These are phyloP conservation scores for Lacerta viridis DNA, from an alignment of 2,797 vertebrate genomes.

Conservation along the genomic window DNA sequence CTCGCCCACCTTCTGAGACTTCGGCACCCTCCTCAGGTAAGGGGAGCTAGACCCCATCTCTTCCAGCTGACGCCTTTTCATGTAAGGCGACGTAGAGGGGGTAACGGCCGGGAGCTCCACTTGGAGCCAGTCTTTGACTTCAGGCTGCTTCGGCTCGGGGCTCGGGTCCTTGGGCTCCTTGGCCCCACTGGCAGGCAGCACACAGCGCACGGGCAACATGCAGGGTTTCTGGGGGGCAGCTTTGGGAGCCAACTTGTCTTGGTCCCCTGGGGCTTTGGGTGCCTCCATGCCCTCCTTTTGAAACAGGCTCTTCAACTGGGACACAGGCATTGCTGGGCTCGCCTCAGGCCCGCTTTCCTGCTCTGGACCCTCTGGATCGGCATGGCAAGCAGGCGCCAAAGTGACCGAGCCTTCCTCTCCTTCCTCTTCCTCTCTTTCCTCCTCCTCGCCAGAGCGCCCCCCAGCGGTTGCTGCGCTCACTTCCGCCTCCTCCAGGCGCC, in stretches of 20 bases:
- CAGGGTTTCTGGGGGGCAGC: conserved; percentile 80
- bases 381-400: neutral
- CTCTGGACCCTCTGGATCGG: neutral
- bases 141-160: conserved; percentile 69
- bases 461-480: neutral
- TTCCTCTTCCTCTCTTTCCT: neutral
- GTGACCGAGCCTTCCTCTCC: neutral
- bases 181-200: conserved; percentile 38
- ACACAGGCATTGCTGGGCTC: conserved; percentile 21
- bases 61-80: conserved; percentile 65
- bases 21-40: conserved; percentile 73
- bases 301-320: conserved; percentile 61
- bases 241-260: neutral
- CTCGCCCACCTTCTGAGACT: conserved; percentile 76
- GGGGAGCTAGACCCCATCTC: conserved; percentile 76
- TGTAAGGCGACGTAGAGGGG: conserved; percentile 26
- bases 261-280: neutral
- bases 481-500: conserved; percentile 36
- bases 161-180: conserved; percentile 54
- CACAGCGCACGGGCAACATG: conserved; percentile 82
- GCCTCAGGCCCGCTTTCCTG: conserved; percentile 23
- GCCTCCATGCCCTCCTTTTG: conserved; percentile 20
- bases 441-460: no score
- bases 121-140: conserved; percentile 46
- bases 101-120: conserved; percentile 11